Percentiles rank a stretch among this genome's conserved stretches.
Conservation (phyloP, 2,113 vertebrate species). For the Cinclus cinclus region DNA sequence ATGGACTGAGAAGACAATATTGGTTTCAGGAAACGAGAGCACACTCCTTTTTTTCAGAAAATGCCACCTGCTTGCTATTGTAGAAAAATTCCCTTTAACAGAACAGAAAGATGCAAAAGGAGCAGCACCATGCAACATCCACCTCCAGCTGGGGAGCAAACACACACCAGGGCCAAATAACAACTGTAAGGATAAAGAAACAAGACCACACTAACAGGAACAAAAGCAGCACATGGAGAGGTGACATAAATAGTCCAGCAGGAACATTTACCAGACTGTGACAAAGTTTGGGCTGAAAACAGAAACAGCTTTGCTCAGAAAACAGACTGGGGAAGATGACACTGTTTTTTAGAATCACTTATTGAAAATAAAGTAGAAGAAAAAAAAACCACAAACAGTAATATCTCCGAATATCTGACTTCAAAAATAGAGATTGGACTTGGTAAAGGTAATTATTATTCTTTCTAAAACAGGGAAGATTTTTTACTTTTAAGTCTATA, state of each 20-base stretch:
- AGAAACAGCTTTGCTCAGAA: neutral
- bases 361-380: neutral
- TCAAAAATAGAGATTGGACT: neutral
- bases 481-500: conserved; percentile 53
- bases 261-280: neutral
- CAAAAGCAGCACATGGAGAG: neutral
- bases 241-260: neutral
- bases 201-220: neutral
- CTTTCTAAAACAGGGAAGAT: conserved; percentile 2
- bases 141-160: neutral
- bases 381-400: neutral
- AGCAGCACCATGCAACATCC: neutral
- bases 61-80: neutral
- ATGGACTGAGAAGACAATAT: neutral
- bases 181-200: neutral
- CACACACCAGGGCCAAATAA: neutral
- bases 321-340: neutral
- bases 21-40: neutral
- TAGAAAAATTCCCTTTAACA: neutral
- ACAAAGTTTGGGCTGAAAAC: neutral
- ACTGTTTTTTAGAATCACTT: neutral
- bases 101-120: neutral
- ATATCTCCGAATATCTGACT: neutral
- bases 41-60: neutral
- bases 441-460: conserved; percentile 37